Evolutionary conservation across 1,140 invertebrate species (phyloP), one percentile per base, ranked within the genome.

Genomic region (Diorhabda elongata): DNA sequence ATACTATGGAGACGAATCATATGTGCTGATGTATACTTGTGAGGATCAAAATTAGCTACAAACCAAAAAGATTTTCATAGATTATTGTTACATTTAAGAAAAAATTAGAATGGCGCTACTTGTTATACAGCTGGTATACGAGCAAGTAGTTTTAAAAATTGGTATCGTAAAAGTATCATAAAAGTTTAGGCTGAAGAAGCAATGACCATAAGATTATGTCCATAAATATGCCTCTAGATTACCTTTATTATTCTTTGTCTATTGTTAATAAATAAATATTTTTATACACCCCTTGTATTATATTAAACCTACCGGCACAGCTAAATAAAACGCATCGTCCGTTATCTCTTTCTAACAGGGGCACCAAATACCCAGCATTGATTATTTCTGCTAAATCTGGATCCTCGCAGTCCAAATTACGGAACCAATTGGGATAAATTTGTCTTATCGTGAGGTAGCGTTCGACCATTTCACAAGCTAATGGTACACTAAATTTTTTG

Each of bases 401-500:
- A 65, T 91, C 87, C 7, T 89, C 82, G 70, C 87, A 83, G 74
- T 94, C 91, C 26, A 95, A 81, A 60, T 90, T 90, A 69, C 87
- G 85, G 81, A 94, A 96, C 92, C 92, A 95, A 9, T 92, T 85
- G 0, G 93, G 91, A 76, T 93, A 90, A 63, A 92, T 80, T 75
- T 92, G 89, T 41, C 92, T 85, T 67, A 94, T 91, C 5, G 89
- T 90, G 9, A 96, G 83, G 77, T 96, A 96, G 9, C 90, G 87
- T 77, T 95, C 91, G 59, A 96, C 80, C 87, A 95, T 92, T 61
- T 92, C 89, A 75, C 93, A 92, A 0, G 94, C 91, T 75, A 91
- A 85, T 0, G 91, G 91, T 9, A 96, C 86, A 56, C 91, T 91
- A 79, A 93, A 95, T 78, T 96, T 95, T 78, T 93, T 92, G 2